Conservation (phyloP, 35 echinoderm and acorn worm genomes). For the Heliocidaris erythrogramma region DNA sequence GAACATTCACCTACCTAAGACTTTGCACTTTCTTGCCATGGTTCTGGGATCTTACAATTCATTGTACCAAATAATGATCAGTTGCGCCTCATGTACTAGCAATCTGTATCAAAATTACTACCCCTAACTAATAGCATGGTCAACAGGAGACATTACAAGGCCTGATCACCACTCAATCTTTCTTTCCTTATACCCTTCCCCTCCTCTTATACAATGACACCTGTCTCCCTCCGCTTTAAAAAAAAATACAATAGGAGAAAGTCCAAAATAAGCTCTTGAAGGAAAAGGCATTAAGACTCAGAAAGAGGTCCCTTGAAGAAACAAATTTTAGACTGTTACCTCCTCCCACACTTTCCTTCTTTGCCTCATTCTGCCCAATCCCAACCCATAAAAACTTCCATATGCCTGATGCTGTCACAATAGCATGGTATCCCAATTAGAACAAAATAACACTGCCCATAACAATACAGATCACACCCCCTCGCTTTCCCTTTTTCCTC, state of each 20-base stretch:
- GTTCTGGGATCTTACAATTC: not conserved
- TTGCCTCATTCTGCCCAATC: too few relatives aligned
- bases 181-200: not conserved
- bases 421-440: not conserved
- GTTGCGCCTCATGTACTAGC: not conserved
- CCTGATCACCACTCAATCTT: not conserved
- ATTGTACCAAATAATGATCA: not conserved
- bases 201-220: too few relatives aligned
- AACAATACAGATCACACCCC: not conserved
- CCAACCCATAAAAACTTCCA: too few relatives aligned
- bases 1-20: not conserved
- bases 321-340: too few relatives aligned
- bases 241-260: too few relatives aligned
- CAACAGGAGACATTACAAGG: not conserved
- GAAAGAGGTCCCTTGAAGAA: too few relatives aligned
- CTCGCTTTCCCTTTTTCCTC: not conserved
- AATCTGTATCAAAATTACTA: not conserved
- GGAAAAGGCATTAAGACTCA: too few relatives aligned
- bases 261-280: too few relatives aligned
- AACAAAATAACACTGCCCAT: not conserved
- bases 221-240: too few relatives aligned
- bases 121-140: not conserved
- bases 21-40: not conserved
- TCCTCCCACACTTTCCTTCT: too few relatives aligned
- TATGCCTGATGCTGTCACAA: too few relatives aligned